Evolutionary conservation across 2,888 invertebrate genomes (phyloP), one percentile per base, ranked within the genome.

Genomic region (Calephelis perditalis): DNA sequence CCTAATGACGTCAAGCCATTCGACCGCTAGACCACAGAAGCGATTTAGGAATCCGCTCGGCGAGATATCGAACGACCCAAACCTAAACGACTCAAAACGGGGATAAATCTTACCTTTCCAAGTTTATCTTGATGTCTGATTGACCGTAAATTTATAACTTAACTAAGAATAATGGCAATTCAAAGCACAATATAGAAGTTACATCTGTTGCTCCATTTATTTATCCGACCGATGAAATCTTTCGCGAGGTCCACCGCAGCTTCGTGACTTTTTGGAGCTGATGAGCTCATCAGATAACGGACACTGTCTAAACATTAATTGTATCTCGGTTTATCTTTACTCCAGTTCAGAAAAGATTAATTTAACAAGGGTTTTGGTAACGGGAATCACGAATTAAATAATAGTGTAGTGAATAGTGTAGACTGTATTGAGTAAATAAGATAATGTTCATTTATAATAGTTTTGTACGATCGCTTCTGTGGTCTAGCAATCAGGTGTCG

Each of bases 161-260:
- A n/a, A 45, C 47, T 56, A 60, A 60, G 60, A 56, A 60, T 60
- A 60, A 60, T 60, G 56, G 45, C 43, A 46, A 55, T 60, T 47
- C 60, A 59, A 59, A 59, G 35, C 37, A 56, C 26, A n/a, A 56
- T 55, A 60, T 60, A 56, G n/a, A 45, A 59, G 12, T 15, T 37
- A 60, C 56, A 60, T 60, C 60, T 56, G 60, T 60, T 47, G 60
- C 46, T 56, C 60, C 36, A 60, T 60, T 60, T 60, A 60, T 60
- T 56, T 60, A 60, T 56, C 56, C 60, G 56, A 60, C 45, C 60
- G 35, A 56, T 40, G 43, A 56, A 56, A 60, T 60, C 56, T 60
- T 56, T 26, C 54, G 58, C 46, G 60, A 60, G 40, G 56, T 55
- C 59, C 59, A 59, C 45, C 12, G 40, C 49, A 58, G 40, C 56